Evolutionary conservation across 2,113 vertebrate genomes (phyloP), one percentile per base, ranked within the genome.

Genomic region (Collichthys lucidus): DNA sequence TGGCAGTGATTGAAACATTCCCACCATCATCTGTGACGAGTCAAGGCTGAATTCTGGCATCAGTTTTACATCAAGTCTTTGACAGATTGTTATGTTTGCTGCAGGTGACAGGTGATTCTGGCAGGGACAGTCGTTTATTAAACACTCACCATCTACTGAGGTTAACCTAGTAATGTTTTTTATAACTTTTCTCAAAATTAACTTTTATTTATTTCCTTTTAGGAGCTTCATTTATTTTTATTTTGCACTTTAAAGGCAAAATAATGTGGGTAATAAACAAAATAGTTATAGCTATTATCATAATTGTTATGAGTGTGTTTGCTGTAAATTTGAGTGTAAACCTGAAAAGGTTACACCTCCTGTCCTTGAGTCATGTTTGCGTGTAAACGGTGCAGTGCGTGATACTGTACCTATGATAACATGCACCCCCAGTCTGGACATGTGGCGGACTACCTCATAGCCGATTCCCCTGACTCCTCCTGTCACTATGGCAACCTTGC

Each of bases 401-500:
- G 78, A 82, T 42, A 89, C 91, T 49, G 86, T 96, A 98, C 98
- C 97, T 94, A 97, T 95, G 89, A 98, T 93, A 70, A 98, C 96
- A 5, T 92, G 96, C 85, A 95, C 95, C 85, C 96, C 96, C 42
- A 98, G 96, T 77, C 90, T 92, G 73, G 94, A 93, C 95, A 98
- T 94, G 71, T 92, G 93, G 89, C 89, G 95, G 73, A 86, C 95
- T 2, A 96, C 96, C 84, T 96, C 90, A 84, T 91, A 96, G 86
- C 96, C 96, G 61, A 98, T 97, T 84, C 97, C 97, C 79, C 90
- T 95, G 57, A 94, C 71, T 76, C 96, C 96, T 86, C 97, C 96
- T 56, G 96, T 99, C 93, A 98, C 96, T 88, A 98, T 93, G 85
- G 96, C 96, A 92, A 98, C 96, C 70, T 94, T 97, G 84, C 94